phyloP scores from a whole-genome alignment of 1,140 invertebrate species.

The Akabosia matsudoensis region DNA sequence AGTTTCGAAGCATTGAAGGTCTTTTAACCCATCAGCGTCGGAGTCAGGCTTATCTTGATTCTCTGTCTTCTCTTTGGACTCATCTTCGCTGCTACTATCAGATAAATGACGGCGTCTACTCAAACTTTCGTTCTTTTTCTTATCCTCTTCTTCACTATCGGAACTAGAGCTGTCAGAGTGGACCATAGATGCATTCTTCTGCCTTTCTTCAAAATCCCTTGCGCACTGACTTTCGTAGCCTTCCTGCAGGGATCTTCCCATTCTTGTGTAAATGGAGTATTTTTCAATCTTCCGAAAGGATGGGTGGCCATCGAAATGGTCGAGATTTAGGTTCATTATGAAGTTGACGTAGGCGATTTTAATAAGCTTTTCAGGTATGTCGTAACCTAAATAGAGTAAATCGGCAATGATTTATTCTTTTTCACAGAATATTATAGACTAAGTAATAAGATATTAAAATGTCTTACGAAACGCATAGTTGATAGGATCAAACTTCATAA shows the following conservation, averaged over 20 bases:
- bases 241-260: neutral
- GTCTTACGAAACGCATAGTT: conserved; percentile 1
- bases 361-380: neutral
- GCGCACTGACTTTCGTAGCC: neutral
- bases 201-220: too few species aligned
- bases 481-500: neutral
- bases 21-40: too few species aligned
- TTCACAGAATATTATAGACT: neutral
- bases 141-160: neutral
- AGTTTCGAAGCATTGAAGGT: too few species aligned
- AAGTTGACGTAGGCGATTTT: conserved; percentile 6
- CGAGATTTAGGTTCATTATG: conserved; percentile 2
- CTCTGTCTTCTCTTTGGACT: neutral
- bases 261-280: neutral
- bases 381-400: neutral
- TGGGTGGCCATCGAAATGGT: neutral
- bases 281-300: neutral
- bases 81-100: neutral
- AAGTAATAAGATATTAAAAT: neutral
- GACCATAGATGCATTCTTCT: too few species aligned
- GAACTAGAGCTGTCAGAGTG: neutral
- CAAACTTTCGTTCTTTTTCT: neutral
- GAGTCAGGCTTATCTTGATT: neutral
- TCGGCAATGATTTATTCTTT: neutral
- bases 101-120: neutral